Evolutionary conservation across 2,888 invertebrate species (phyloP), one percentile per base, ranked within the genome.

Genomic region (Nudaria mundana): DNA sequence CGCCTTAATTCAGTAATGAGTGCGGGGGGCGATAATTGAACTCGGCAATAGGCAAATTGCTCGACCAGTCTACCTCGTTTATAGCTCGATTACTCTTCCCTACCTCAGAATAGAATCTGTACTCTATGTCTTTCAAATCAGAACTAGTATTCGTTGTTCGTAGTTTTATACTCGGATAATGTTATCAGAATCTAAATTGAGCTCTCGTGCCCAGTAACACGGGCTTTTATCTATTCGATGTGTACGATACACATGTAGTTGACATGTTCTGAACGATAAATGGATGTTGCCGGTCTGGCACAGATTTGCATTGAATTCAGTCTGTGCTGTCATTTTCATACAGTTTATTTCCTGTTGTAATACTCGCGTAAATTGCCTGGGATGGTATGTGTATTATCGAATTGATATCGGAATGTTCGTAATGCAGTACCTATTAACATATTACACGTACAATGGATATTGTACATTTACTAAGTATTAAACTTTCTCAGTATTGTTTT

Each of bases 1-100:
- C 78, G 81, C 73, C 78, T 84, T 87, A 86, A 88, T 85, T 77
- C 87, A 76, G 83, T 85, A 86, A 87, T 84, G 75, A 82, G 82
- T 76, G 85, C 84, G 80, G 86, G 82, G 88, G 87, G 88, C 84
- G 85, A 86, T 86, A 87, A 88, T 87, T 87, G 83, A 76, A 76
- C 76, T 72, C 82, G 66, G 75, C 85, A 87, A 88, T 86, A 85
- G 83, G 86, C 82, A 86, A 87, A 87, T 87, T 87, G 88, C 75
- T 72, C 71, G 68, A 65, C 73, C 63, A 63, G 75, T 69, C 76
- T 71, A 66, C 75, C 68, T 69, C 62, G 71, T 66, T 66, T 64
- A 65, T 63, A 67, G 66, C 69, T 63, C 68, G 57, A 66, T 63
- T 63, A 60, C 62, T 53, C 40, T 48, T 50, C 40, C 20, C 33